A percentile compares a stretch with the other conserved stretches of the same genome.
Conservation (phyloP, 2,888 invertebrate genomes). For the Pyrrhosoma nymphula region DNA sequence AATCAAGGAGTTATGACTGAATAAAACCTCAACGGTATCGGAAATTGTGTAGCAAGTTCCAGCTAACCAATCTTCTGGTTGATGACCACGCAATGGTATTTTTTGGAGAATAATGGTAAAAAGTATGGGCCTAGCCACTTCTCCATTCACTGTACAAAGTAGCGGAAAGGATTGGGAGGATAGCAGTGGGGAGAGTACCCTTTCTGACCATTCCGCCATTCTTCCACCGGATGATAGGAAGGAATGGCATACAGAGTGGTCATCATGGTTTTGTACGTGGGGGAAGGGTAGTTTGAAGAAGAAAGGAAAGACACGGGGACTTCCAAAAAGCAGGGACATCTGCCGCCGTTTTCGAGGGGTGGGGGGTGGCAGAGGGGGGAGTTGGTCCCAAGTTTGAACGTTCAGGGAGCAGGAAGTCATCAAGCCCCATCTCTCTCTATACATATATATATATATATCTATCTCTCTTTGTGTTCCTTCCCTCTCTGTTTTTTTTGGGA, state of each 20-base stretch:
- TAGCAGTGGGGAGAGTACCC: neutral
- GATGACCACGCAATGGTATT: neutral
- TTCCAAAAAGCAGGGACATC: conserved; percentile 5
- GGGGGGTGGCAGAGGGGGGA: too few relatives aligned
- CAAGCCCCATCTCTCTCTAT: conserved; percentile 30
- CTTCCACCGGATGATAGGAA: neutral
- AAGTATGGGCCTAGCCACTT: too few relatives aligned
- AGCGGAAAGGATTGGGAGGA: neutral
- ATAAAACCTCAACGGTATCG: too few relatives aligned
- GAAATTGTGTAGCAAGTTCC: too few relatives aligned
- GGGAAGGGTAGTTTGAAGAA: neutral
- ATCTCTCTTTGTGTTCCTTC: neutral
- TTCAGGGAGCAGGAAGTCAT: conserved; percentile 64
- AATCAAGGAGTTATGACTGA: too few relatives aligned
- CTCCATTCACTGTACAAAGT: too few relatives aligned
- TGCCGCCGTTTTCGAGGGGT: conserved; percentile 41
- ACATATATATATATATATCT: neutral
- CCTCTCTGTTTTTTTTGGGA: neutral
- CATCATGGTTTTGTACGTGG: neutral
- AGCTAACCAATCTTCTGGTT: too few relatives aligned
- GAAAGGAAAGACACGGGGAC: neutral
- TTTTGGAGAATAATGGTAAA: neutral
- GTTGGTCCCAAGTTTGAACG: conserved; percentile 40
- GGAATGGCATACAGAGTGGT: neutral
- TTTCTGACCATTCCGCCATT: neutral